phyloP scores from a whole-genome alignment of 1,140 invertebrate species.

The Trichonephila clavipes region DNA sequence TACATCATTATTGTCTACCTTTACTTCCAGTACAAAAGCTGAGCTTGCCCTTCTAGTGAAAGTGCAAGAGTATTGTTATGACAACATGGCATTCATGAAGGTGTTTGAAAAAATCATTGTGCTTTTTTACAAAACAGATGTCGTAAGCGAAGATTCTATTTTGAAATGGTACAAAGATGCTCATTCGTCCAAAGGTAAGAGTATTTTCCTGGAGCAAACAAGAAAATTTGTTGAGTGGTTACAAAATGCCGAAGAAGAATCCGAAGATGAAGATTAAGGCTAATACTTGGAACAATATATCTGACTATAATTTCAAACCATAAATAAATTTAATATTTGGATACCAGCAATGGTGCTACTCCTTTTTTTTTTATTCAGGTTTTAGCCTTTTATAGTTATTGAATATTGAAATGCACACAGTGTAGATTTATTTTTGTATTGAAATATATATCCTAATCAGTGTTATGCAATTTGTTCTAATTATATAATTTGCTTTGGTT shows the following conservation, averaged over 20 bases:
- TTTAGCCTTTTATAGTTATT: conserved; percentile 75
- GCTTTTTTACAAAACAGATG: conserved; percentile 97
- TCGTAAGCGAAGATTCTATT: conserved; percentile 94
- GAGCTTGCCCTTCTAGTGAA: conserved; percentile 93
- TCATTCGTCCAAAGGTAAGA: conserved; percentile 96
- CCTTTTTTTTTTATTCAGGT: conserved; percentile 72
- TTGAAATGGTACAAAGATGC: conserved; percentile 96
- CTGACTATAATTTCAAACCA: conserved; percentile 56
- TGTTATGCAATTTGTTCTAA: conserved; percentile 35
- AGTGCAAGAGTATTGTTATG: conserved; percentile 98
- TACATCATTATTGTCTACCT: conserved; percentile 91
- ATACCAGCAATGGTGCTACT: conserved; percentile 69
- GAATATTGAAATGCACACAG: conserved; percentile 66
- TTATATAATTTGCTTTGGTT: conserved; percentile 3
- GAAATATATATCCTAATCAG: conserved; percentile 49
- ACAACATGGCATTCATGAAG: conserved; percentile 99
- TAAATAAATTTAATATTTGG: conserved; percentile 57
- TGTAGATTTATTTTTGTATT: conserved; percentile 74
- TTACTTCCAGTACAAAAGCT: conserved; percentile 89
- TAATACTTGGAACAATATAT: conserved; percentile 25
- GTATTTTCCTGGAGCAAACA: conserved; percentile 98
- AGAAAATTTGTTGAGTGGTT: conserved; percentile 98
- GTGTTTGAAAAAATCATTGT: conserved; percentile 98
- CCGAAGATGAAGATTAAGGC: conserved; percentile 73
- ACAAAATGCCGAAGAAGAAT: conserved; percentile 95